Percentiles rank a stretch among this genome's conserved stretches.
These are phyloP conservation scores for Poeciliopsis infans DNA, from an alignment of 2,797 vertebrate species.

Conservation along the genomic window DNA sequence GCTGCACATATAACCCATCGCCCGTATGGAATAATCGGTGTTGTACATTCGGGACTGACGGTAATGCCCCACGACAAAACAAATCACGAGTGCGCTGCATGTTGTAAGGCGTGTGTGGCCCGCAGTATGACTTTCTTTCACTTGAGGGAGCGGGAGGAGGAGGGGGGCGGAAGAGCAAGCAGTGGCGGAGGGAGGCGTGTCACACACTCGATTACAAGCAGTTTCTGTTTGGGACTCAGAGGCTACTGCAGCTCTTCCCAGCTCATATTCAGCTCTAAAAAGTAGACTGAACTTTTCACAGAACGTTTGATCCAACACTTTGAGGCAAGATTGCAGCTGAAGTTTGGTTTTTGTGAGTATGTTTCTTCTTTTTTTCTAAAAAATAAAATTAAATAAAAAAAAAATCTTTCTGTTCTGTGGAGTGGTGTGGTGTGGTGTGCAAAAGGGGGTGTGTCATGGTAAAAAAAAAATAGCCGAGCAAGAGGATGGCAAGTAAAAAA, in stretches of 20 bases:
- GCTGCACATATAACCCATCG: neutral
- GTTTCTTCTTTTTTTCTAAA: constrained; percentile 1
- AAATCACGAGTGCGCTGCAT: constrained; percentile 32
- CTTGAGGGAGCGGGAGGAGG: constrained; percentile 65
- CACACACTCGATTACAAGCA: constrained; percentile 74
- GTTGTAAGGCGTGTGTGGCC: constrained; percentile 35
- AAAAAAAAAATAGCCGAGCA: constrained; percentile 41
- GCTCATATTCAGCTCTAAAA: constrained; percentile 27
- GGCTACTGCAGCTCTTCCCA: constrained; percentile 54
- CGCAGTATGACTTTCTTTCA: constrained; percentile 53
- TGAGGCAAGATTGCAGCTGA: constrained; percentile 64
- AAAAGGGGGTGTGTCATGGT: constrained; percentile 77
- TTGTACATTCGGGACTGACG: neutral
- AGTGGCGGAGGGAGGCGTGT: constrained; percentile 61
- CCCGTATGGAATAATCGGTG: constrained; percentile 9
- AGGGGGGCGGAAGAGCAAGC: constrained; percentile 58
- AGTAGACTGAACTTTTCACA: constrained; percentile 14
- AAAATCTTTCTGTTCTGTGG: constrained; percentile 9
- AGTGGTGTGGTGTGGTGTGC: constrained; percentile 59
- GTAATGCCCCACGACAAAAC: constrained; percentile 19
- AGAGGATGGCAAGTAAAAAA: constrained; percentile 31
- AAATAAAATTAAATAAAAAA: too few species aligned
- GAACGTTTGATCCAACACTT: constrained; percentile 21
- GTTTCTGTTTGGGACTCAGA: constrained; percentile 66
- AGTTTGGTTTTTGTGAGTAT: constrained; percentile 23